phyloP scores from a whole-genome alignment of 1,140 invertebrate genomes.

The Aphelinus certus region DNA sequence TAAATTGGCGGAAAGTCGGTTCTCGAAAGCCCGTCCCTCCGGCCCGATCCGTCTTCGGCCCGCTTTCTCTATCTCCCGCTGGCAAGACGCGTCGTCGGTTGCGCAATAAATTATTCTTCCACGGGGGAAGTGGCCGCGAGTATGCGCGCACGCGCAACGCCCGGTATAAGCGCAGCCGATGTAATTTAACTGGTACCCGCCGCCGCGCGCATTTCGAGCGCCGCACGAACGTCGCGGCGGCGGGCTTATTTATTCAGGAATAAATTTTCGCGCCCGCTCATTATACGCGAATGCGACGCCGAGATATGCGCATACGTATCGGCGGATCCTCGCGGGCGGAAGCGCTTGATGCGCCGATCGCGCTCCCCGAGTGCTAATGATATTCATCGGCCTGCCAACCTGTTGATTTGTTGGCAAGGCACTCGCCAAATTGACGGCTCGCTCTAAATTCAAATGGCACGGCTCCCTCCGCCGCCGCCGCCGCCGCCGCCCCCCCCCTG shows the following conservation, averaged over 20 bases:
- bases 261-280: conserved; percentile 1
- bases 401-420: too few relatives aligned
- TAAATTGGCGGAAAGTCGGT: too few relatives aligned
- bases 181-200: background rate
- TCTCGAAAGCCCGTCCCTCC: too few relatives aligned
- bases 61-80: conserved; percentile 14
- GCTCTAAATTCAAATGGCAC: too few relatives aligned
- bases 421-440: too few relatives aligned
- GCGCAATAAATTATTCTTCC: conserved; percentile 29
- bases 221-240: too few relatives aligned
- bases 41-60: conserved; percentile 3
- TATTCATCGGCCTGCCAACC: too few relatives aligned
- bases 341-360: background rate
- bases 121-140: background rate
- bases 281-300: background rate
- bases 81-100: background rate
- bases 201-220: background rate
- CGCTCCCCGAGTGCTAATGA: background rate
- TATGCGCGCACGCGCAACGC: too few relatives aligned
- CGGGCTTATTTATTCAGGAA: conserved; percentile 7
- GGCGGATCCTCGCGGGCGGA: background rate
- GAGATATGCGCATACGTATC: background rate
- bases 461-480: too few relatives aligned
- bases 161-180: too few relatives aligned
- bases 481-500: too few relatives aligned